Evolutionary conservation across 2,797 vertebrate species (phyloP).

Genomic region (Notamacropus eugenii): DNA sequence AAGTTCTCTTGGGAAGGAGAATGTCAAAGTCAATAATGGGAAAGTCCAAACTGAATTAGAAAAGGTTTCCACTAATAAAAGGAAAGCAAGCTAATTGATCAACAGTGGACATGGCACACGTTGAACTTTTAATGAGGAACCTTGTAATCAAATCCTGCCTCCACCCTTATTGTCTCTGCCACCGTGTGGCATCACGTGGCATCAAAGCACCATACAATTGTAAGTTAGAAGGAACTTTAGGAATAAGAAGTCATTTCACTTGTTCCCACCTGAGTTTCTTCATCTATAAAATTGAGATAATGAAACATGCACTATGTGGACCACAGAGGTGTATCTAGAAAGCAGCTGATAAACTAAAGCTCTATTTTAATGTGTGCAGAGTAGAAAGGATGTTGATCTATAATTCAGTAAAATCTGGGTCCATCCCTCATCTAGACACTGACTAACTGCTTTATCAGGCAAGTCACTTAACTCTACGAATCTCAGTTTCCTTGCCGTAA

Average conservation of each 20-base stretch:
- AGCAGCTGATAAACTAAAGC: neutral
- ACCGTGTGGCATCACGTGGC: neutral
- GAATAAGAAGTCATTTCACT: neutral
- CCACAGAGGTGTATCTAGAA: neutral
- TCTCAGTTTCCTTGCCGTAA: too few species aligned
- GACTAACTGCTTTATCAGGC: neutral
- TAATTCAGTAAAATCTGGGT: neutral
- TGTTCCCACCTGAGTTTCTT: neutral
- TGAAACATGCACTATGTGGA: neutral
- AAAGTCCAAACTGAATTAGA: slow-evolving; percentile 30
- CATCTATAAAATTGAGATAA: neutral
- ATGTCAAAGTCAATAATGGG: slow-evolving; percentile 13
- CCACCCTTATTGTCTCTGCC: neutral
- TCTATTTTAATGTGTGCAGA: neutral
- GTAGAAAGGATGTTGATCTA: too few species aligned
- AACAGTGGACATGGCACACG: neutral
- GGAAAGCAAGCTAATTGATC: neutral
- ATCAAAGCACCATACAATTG: neutral
- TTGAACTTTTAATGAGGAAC: neutral
- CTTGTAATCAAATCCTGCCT: neutral
- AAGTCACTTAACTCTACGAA: too few species aligned
- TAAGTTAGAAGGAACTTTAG: neutral
- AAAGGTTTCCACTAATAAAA: neutral
- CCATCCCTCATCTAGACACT: neutral
- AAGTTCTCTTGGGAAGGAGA: slow-evolving; percentile 23